Base-by-base conservation (phyloP, 1,140 invertebrate species). In the Drosophila kikkawai region DNA sequence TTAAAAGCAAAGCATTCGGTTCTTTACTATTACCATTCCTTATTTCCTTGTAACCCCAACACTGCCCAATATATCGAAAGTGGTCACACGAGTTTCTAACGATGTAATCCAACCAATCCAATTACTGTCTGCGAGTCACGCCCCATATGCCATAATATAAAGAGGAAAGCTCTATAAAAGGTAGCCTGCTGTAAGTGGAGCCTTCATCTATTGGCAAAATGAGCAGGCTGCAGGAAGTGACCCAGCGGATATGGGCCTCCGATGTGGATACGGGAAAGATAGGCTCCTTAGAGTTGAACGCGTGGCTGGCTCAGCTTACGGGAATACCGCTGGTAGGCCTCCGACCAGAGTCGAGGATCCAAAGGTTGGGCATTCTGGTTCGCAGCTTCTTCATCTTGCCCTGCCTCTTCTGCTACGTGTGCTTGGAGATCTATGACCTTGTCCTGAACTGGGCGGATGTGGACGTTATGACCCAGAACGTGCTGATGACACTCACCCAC, bases 221-320 rank as follows among this genome's bases (percentile, higher is more conserved):
- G 79, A 37, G 39, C 26, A 73, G 56, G 32, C 37, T 91, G 11
- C 26, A 71, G 42, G 42, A 17, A 19, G 9, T 64, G 22, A 68
- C 66, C 41, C 76, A 75, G 17, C 69, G 58, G 1, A 29, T 86
- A 34, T 66, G 74, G 65, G 78, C 78, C 13, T 91, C 88, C 0
- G 57, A 90, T 68, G 66, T 82, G 7, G 42, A 44, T 5, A 51
- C 50, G 13, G 88, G 88, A 7, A 47, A 22, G 56, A 70, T 90
- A 7, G 88, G 88, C 29, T 91, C 88, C n/a, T 65, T 91, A 8
- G 73, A 86, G 39, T 58, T 91, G n/a, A 90, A 90, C 45, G 37
- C 83, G n/a, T 90, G 78, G 70, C 53, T 91, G 41, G 77, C 75
- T 0, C 80, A 91, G 8, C 29, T 82, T 17, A 61, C 64, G 19